Evolutionary conservation across 2,888 invertebrate species (phyloP), one percentile per base, ranked within the genome.

Genomic region (Lasioglossum lativentre): DNA sequence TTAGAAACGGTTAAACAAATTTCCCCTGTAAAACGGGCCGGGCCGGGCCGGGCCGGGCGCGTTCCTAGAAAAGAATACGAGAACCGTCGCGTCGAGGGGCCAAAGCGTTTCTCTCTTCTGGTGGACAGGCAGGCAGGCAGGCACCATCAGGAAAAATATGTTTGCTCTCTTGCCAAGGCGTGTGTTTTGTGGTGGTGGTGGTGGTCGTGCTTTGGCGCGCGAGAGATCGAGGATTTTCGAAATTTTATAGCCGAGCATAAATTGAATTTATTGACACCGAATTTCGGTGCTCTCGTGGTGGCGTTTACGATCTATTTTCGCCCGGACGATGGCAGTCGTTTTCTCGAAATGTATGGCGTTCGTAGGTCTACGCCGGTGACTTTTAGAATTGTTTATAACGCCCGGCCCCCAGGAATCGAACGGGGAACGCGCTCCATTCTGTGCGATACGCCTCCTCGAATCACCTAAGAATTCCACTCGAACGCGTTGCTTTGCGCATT

Each of bases 1-100:
- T 91, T 92, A 90, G 90, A 92, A 92, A 92, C 89, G 92, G 91
- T 93, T 92, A 92, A 93, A 94, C 93, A 93, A 93, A 94, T 93
- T 94, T 93, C 91, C 56, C 88, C 88, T 90, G 92, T 92, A 91
- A 92, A 93, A 92, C 86, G 86, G 56, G n/a, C 10, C 34, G 3
- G 34, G 34, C 34, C 3, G 34, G 34, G 3, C 34, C 34, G 3
- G 34, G 34, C 34, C 34, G 34, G 56, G n/a, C 10, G 84, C 92
- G 92, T 93, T 92, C 93, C 90, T 79, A 86, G 92, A 93, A 93
- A 82, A 73, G 75, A 52, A 80, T 77, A 68, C 34, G 75, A 73
- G 66, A 52, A 19, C 45, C 45, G n/a, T n/a, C n/a, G n/a, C 16
- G 16, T 45, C 1, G 45, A 16, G 45, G 45, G 45, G 45, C 45